Conservation (phyloP, 2,113 vertebrate genomes). For the Hymenochirus boettgeri region DNA sequence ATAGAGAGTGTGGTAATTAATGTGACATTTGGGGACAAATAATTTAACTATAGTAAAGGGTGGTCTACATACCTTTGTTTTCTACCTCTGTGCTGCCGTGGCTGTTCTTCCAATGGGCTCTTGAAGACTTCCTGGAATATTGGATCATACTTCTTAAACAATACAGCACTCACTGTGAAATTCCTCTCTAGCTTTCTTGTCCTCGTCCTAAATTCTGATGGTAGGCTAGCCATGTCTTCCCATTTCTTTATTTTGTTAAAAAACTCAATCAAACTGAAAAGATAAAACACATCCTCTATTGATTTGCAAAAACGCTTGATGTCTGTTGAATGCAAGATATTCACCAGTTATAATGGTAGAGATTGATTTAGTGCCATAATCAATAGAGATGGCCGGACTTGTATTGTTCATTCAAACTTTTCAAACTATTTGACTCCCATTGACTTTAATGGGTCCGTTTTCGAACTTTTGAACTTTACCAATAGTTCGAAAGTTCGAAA, state of each 20-base stretch:
- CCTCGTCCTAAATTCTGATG: conserved; percentile 78
- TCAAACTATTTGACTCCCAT: no score
- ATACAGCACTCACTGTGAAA: conserved; percentile 87
- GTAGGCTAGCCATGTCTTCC: conserved; percentile 88
- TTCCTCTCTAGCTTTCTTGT: conserved; percentile 87
- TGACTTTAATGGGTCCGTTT: no score
- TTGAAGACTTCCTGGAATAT: conserved; percentile 90
- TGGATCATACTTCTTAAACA: conserved; percentile 92
- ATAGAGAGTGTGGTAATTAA: conserved; percentile 45
- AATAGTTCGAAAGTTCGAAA: no score
- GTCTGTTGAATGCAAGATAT: no score
- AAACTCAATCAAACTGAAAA: conserved; percentile 85
- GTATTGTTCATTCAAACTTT: no score
- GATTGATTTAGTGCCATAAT: no score
- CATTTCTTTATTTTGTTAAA: conserved; percentile 97
- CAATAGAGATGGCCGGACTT: no score
- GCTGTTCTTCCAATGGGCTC: conserved; percentile 79
- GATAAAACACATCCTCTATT: conserved; percentile 1
- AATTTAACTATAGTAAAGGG: no score
- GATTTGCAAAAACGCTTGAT: no score
- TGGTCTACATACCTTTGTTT: conserved; percentile 75
- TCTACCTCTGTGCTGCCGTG: conserved; percentile 80
- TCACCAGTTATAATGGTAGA: no score
- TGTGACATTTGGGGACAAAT: conserved; percentile 31
- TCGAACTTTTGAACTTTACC: no score